Conservation (phyloP, 2,888 invertebrate genomes). For the Aporophyla lueneburgensis region DNA sequence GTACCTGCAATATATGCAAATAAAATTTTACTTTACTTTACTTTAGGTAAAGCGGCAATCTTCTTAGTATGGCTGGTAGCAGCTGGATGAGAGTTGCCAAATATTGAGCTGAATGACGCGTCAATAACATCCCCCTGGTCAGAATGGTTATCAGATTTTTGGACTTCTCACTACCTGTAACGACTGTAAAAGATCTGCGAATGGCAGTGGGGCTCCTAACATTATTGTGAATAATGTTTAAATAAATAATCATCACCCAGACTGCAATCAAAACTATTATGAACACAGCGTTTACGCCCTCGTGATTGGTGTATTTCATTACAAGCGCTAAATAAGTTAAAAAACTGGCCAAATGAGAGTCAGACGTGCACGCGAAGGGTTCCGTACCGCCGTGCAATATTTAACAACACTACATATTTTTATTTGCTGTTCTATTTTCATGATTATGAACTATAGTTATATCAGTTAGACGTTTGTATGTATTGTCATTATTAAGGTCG, state of each 20-base stretch:
- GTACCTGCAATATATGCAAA: no score
- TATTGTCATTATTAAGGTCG: neutral
- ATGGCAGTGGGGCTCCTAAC: neutral
- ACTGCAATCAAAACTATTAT: neutral
- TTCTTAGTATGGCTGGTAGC: no score
- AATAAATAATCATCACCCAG: neutral
- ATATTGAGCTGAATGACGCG: no score
- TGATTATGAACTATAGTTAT: neutral
- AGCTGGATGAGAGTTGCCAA: no score
- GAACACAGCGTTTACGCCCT: neutral
- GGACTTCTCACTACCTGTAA: no score
- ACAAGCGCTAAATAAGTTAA: constrained; percentile 27
- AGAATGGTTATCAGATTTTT: no score
- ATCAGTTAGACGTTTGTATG: neutral
- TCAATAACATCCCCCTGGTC: no score
- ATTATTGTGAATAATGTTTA: neutral
- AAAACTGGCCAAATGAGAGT: neutral
- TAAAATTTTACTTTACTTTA: no score
- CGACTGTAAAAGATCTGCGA: neutral
- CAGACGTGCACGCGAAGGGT: no score
- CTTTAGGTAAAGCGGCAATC: no score
- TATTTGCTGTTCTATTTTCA: neutral
- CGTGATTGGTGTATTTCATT: constrained; percentile 4
- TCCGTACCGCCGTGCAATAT: neutral
- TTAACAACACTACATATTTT: no score